Conservation (phyloP, 2,888 invertebrate species). For the Lissocephala sabroskyi region DNA sequence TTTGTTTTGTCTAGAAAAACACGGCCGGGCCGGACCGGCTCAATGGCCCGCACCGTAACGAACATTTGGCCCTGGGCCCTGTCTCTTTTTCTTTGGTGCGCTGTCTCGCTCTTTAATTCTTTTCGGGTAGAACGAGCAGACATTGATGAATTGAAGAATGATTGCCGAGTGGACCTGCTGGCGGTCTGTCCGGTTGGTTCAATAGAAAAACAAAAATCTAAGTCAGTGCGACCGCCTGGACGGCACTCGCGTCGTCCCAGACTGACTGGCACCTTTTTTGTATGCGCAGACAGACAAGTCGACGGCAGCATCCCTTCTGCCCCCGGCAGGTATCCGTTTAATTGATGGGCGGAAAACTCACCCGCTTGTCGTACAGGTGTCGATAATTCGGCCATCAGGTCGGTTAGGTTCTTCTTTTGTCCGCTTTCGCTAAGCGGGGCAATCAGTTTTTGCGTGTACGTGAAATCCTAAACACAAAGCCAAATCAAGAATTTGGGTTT, state of each 20-base stretch:
- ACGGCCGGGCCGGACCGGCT: background rate
- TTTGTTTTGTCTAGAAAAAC: slow-evolving; percentile 12
- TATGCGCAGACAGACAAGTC: background rate
- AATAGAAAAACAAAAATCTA: slow-evolving; percentile 54
- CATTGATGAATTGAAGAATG: slow-evolving; percentile 65
- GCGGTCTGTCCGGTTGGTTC: slow-evolving; percentile 39
- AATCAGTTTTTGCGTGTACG: slow-evolving; percentile 69
- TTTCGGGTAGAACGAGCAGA: slow-evolving; percentile 27
- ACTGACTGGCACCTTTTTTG: slow-evolving; percentile 66
- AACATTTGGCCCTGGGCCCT: background rate
- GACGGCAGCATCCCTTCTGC: background rate
- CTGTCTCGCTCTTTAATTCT: too few relatives aligned
- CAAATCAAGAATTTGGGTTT: slow-evolving; percentile 9
- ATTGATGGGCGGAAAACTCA: slow-evolving; percentile 58
- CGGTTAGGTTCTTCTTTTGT: slow-evolving; percentile 69
- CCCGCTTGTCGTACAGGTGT: slow-evolving; percentile 70
- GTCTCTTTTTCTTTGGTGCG: slow-evolving; percentile 25
- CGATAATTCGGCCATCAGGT: slow-evolving; percentile 70
- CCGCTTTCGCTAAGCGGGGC: slow-evolving; percentile 67
- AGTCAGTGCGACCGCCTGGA: slow-evolving; percentile 32
- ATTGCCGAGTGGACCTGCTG: slow-evolving; percentile 28
- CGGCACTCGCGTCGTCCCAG: slow-evolving; percentile 45
- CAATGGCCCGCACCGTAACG: slow-evolving; percentile 1
- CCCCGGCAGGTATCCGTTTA: slow-evolving; percentile 11
- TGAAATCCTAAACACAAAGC: slow-evolving; percentile 63